Evolutionary conservation across 1,140 invertebrate genomes (phyloP), one percentile per base, ranked within the genome.

Genomic region (Cecropterus lyciades): DNA sequence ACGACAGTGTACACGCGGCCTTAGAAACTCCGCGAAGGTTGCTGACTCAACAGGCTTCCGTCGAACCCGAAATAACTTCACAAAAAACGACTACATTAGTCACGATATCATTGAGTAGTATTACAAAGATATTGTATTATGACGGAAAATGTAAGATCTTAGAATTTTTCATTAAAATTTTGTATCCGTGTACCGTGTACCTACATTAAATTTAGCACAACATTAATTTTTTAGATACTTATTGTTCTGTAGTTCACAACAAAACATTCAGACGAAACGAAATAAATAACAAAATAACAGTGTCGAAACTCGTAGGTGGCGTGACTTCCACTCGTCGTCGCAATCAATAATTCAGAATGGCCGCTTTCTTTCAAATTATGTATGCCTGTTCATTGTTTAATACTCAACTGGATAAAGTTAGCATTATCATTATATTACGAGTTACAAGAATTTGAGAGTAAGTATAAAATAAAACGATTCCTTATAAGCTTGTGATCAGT

Each of bases 311-410:
- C 24, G n/a, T 37, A 13, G 24, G 16, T 69, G 27, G 72, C 72
- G 72, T 73, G 72, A 65, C 57, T 67, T 20, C 51, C 33, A 43
- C 42, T 40, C 65, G 62, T 55, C 27, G 37, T 33, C 48, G 9
- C n/a, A 63, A 66, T 49, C 55, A 70, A 65, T 69, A 69, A 69
- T 65, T 55, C 65, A 73, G 67, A 37, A n/a, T 57, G 49, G 27
- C 60, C 67, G 67, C 72, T 70, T 73, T 73, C 72, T 65, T 62
- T 62, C 24, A 30, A 53, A 60, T 51, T 55, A 62, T 65, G 62
- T 59, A 67, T 40, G 33, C 42, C 46, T 65, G 15, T 40, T 17
- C 14, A 37, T 62, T 62, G 48, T 27, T 43, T 45, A 43, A 49
- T 42, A 37, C 17, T 24, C 10, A 45, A 57, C 20, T 15, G 20